phyloP scores from a whole-genome alignment of 2,113 vertebrate species.

The Peromyscus maniculatus region DNA sequence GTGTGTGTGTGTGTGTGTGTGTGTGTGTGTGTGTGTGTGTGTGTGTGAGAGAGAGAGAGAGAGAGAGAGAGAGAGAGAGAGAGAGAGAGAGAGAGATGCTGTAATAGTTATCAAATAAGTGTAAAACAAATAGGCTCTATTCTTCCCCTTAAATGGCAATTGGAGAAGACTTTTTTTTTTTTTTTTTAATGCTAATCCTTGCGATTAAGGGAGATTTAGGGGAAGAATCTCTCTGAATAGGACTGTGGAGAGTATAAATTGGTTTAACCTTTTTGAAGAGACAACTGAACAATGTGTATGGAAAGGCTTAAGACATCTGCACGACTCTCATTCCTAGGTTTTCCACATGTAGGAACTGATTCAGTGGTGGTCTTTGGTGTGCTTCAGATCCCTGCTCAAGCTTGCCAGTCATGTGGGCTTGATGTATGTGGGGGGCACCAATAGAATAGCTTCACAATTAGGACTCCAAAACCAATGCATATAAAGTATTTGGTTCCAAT shows the following conservation, averaged over 20 bases:
- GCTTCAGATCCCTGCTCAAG: not conserved
- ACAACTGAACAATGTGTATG: conserved; percentile 77
- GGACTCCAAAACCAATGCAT: not conserved
- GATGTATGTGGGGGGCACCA: not conserved
- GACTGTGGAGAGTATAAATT: conserved; percentile 73
- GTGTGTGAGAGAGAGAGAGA: not conserved
- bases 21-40: too few relatives aligned
- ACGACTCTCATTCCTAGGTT: conserved; percentile 60
- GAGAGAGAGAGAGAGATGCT: not conserved
- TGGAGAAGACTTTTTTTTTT: not conserved
- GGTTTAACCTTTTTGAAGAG: conserved; percentile 81
- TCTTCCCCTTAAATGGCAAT: not conserved
- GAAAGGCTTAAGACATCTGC: conserved; percentile 73
- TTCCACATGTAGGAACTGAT: not conserved
- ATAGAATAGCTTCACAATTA: not conserved
- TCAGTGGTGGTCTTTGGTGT: not conserved
- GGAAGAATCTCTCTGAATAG: conserved; percentile 59
- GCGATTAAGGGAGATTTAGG: conserved; percentile 69
- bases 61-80: not conserved
- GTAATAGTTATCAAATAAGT: not conserved
- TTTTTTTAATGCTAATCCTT: conserved; percentile 37
- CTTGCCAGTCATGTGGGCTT: too few relatives aligned
- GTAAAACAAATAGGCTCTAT: conserved; percentile 36
- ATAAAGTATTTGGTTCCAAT: not conserved
- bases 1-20: too few relatives aligned